Percentiles rank a stretch among this genome's conserved stretches.
Conservation (phyloP, 1,140 invertebrate species). For the Halyomorpha halys region DNA sequence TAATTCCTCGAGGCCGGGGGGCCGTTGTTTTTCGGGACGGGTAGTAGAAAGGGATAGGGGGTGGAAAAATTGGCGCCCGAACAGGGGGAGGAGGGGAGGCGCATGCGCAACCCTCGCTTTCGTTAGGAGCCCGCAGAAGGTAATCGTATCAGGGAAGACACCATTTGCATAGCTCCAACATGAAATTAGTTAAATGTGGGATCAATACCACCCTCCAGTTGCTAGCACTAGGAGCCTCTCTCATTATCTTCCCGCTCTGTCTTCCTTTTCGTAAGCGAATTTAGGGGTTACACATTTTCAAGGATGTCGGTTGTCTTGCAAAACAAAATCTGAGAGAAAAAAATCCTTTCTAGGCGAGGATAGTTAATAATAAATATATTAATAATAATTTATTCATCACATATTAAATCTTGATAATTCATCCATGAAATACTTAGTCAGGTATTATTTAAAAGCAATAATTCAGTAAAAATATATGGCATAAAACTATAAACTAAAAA, state of each 20-base stretch:
- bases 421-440: too few species aligned
- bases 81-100: not conserved
- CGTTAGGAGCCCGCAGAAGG: conserved; percentile 20
- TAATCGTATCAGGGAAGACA: conserved; percentile 23
- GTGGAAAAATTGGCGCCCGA: too few species aligned
- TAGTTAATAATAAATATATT: too few species aligned
- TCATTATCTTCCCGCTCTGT: not conserved
- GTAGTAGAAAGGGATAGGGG: conserved; percentile 8
- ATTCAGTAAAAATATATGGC: too few species aligned
- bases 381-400: too few species aligned
- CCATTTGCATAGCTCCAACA: conserved; percentile 23
- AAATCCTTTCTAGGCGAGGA: too few species aligned
- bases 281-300: too few species aligned
- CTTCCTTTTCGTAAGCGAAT: not conserved
- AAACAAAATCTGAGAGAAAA: too few species aligned
- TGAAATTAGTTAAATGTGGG: conserved; percentile 23
- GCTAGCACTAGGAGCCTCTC: not conserved
- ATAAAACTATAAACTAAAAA: too few species aligned
- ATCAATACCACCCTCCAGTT: conserved; percentile 11
- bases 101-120: not conserved
- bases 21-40: conserved; percentile 11
- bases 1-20: conserved; percentile 9
- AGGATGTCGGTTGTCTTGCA: too few species aligned
- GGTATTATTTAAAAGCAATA: too few species aligned
- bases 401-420: too few species aligned